phyloP scores from a whole-genome alignment of 1,140 invertebrate species.

The Pissodes strobi region DNA sequence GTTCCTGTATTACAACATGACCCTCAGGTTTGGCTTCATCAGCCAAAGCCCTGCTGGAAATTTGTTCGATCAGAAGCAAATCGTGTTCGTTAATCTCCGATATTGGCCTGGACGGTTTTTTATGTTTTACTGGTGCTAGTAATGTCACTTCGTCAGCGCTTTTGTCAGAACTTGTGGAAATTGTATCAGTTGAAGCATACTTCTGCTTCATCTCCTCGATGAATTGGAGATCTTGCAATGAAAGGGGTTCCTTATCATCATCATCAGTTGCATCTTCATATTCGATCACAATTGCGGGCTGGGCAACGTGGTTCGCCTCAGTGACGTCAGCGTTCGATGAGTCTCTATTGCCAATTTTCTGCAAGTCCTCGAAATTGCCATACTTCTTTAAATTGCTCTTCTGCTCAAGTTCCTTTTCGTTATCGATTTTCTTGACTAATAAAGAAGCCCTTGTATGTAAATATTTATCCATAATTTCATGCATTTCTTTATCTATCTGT shows the following conservation, averaged over 20 bases:
- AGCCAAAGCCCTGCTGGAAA: conserved; percentile 12
- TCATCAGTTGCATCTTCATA: neutral
- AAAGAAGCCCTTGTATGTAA: conserved; percentile 31
- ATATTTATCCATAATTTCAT: conserved; percentile 36
- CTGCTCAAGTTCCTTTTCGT: neutral
- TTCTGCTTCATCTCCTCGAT: conserved; percentile 37
- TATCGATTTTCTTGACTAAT: conserved; percentile 21
- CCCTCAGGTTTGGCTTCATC: conserved; percentile 1
- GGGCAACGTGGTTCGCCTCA: neutral
- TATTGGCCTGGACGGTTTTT: conserved; percentile 26
- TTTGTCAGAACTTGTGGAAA: neutral
- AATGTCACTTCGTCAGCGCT: conserved; percentile 23
- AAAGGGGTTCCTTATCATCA: conserved; percentile 8
- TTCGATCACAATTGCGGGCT: neutral
- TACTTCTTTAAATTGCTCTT: conserved; percentile 20
- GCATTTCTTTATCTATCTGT: conserved; percentile 38
- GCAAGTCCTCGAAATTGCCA: conserved; percentile 12
- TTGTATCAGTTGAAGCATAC: conserved; percentile 20
- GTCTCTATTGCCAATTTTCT: neutral
- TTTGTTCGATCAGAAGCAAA: conserved; percentile 32
- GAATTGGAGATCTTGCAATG: conserved; percentile 22
- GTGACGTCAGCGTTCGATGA: too few relatives aligned
- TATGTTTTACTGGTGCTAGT: conserved; percentile 6
- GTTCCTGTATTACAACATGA: neutral
- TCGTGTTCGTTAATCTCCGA: conserved; percentile 41